A percentile compares a stretch with the other conserved stretches of the same genome.
Conservation (phyloP, 92 coral and sea anemone genomes). For the Diadumene lineata region DNA sequence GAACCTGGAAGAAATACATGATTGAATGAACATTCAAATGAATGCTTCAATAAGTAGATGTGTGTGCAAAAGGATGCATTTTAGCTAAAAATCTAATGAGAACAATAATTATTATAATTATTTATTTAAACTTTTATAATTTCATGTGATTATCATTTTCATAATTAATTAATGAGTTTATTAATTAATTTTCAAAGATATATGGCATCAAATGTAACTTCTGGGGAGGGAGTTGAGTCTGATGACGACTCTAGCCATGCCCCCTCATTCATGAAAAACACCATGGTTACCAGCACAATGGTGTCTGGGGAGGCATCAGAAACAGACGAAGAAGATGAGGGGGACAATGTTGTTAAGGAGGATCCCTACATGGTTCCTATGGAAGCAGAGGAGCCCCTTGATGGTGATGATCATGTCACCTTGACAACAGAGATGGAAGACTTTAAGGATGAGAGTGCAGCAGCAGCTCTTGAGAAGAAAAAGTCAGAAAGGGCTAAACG, state of each 20-base stretch:
- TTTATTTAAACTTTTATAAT: too few species aligned
- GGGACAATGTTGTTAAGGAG: constrained; percentile 17
- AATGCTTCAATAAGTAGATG: too few species aligned
- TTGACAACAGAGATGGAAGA: constrained; percentile 31
- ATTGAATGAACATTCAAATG: too few species aligned
- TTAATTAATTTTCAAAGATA: not conserved
- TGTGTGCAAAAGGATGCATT: too few species aligned
- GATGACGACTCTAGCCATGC: constrained; percentile 47
- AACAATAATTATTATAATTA: too few species aligned
- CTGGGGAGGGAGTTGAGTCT: constrained; percentile 49
- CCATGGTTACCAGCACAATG: constrained; percentile 86
- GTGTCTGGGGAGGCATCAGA: constrained; percentile 94
- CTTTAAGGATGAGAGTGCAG: not conserved
- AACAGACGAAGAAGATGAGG: constrained; percentile 89
- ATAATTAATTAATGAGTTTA: too few species aligned
- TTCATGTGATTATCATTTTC: too few species aligned
- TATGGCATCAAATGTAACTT: constrained; percentile 27
- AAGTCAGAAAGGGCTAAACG: constrained; percentile 54
- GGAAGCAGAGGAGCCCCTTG: constrained; percentile 28
- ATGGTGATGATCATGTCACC: constrained; percentile 1
- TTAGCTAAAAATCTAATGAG: too few species aligned
- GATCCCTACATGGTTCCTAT: constrained; percentile 19
- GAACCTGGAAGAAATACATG: too few species aligned
- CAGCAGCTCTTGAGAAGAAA: not conserved
- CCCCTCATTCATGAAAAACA: constrained; percentile 79